Percentiles rank a stretch among this genome's conserved stretches.
phyloP scores from a whole-genome alignment of 1,140 invertebrate species.

The Ridgeia piscesae region DNA sequence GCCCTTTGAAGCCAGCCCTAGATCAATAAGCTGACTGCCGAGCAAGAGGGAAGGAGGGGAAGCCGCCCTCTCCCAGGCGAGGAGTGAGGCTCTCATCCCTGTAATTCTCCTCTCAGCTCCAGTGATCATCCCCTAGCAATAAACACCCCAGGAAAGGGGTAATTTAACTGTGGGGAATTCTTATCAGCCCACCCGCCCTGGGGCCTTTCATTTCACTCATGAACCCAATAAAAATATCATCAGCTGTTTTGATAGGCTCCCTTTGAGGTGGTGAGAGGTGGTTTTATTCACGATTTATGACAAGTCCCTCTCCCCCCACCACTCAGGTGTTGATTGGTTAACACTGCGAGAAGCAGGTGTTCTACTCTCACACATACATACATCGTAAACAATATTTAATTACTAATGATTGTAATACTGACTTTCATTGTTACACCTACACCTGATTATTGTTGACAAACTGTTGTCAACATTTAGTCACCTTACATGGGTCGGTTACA shows the following conservation, averaged over 20 bases:
- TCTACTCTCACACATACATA: background rate
- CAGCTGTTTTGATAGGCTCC: background rate
- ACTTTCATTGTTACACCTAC: background rate
- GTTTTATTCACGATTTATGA: background rate
- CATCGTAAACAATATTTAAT: background rate
- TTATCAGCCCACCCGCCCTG: background rate
- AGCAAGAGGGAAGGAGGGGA: background rate
- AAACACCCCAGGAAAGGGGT: background rate
- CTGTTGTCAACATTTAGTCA: background rate
- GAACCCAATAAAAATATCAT: slow-evolving; percentile 1
- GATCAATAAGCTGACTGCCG: background rate
- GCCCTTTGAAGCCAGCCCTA: background rate
- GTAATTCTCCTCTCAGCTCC: background rate
- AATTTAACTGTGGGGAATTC: slow-evolving; percentile 5
- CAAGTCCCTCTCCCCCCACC: background rate
- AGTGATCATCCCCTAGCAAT: background rate
- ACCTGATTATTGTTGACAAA: background rate
- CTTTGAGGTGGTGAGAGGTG: background rate
- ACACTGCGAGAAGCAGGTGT: background rate
- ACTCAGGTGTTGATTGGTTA: background rate
- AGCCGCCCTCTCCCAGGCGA: background rate
- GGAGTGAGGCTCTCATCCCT: background rate
- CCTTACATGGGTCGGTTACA: background rate
- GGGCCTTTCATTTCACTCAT: background rate
- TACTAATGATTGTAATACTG: background rate